Base-by-base conservation (phyloP, 1,140 invertebrate genomes). In the Camponotus pennsylvanicus region DNA sequence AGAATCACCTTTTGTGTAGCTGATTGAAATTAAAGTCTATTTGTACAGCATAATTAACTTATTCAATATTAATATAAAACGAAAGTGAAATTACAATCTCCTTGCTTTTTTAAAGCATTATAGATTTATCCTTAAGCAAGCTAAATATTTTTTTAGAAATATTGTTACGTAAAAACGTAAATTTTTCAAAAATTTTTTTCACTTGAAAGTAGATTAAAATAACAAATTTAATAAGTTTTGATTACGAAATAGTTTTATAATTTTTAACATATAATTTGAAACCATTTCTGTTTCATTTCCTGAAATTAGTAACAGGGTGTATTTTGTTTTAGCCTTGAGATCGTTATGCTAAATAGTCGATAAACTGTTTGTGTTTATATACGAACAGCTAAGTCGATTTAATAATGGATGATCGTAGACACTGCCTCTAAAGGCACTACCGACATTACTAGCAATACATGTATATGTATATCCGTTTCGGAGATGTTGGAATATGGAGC, bases 401-500 rank as follows among this genome's bases (percentile, higher is more conserved):
- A 89, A 78, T 75, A 71, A 86, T 76, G 40, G 73, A 73, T 78
- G 59, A 49, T 27, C 59, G 7, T 52, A 66, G 27, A 27, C 27
- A 27, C 40, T 49, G 82, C 61, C 66, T 34, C 15, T 73, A 1
- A 57, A 61, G 59, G 1, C 27, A 27, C 27, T 64, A 57, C 63
- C 75, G 86, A 90, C 80, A 75, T 76, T 80, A 76, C 27, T 13
- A 57, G 32, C 21, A 70, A 71, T 63, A 78, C 18, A 52, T 18
- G 4, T 64, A 34, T 61, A 63, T 13, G 13, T 63, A 40, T 61
- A 73, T 27, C 27, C 37, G 13, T 85, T 80, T 70, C 45, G 86
- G 88, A 70, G 73, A 87, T 82, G 89, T 64, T 76, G 84, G 86
- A 37, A 61, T 70, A 90, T 78, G 67, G 70, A 63, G 87, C 73